Percentiles rank a stretch among this genome's conserved stretches.
Conservation (phyloP, 2,113 vertebrate species). For the Xiphias gladius region DNA sequence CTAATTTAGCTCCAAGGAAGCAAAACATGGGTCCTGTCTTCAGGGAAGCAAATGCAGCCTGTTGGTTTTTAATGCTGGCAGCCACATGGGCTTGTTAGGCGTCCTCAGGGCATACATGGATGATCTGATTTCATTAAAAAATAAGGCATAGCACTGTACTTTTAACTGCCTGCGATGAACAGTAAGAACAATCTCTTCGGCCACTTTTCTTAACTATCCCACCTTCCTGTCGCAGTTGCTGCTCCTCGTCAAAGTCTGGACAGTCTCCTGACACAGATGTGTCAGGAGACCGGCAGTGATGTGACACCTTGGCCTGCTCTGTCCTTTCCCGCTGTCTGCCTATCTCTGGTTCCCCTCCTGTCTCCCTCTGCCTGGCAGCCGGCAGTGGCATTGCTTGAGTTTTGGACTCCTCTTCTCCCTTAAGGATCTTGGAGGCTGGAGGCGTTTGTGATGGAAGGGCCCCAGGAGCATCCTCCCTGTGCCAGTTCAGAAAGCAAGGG, state of each 20-base stretch:
- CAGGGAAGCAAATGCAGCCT: constrained; percentile 47
- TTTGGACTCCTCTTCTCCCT: constrained; percentile 65
- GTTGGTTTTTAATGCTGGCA: constrained; percentile 61
- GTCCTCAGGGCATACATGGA: constrained; percentile 52
- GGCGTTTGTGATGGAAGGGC: constrained; percentile 75
- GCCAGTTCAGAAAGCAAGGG: constrained; percentile 62
- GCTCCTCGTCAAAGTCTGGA: constrained; percentile 36
- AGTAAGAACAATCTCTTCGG: background rate
- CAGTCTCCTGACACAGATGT: constrained; percentile 32
- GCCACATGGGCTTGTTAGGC: constrained; percentile 49
- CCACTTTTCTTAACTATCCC: constrained; percentile 23
- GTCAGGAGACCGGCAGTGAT: constrained; percentile 28
- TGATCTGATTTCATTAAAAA: constrained; percentile 64
- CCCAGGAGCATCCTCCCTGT: constrained; percentile 74
- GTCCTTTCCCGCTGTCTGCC: constrained; percentile 39
- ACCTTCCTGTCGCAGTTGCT: constrained; percentile 67
- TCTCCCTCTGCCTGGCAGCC: constrained; percentile 58
- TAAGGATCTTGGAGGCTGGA: constrained; percentile 79
- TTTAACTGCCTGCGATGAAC: constrained; percentile 33
- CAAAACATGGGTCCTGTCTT: constrained; percentile 54
- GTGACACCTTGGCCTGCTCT: constrained; percentile 46
- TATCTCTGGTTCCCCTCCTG: constrained; percentile 31
- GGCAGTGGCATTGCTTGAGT: constrained; percentile 45
- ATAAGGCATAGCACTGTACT: constrained; percentile 30
- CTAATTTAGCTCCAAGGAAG: constrained; percentile 65